Base-by-base conservation (phyloP, 1,140 invertebrate species). In the Helicoverpa zea region DNA sequence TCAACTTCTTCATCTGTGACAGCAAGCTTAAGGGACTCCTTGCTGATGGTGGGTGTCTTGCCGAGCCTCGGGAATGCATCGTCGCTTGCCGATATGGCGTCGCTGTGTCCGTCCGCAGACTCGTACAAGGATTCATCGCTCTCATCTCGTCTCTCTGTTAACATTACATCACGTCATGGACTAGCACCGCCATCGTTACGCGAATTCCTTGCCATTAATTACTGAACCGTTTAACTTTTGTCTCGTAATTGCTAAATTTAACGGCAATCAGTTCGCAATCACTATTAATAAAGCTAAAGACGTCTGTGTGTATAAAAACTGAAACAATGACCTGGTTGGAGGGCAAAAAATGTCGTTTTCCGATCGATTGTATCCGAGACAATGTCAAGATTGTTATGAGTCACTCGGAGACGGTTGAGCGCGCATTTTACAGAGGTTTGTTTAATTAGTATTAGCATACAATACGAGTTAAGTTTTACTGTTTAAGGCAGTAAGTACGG, bases 121-220 rank as follows among this genome's bases (percentile, higher is more conserved):
- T 94, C 92, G 83, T 95, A 94, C 29, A 95, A 82, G 13, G 93
- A 95, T 73, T 95, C 93, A 80, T 95, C 93, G 85, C 93, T 95
- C 85, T 94, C 94, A 84, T 94, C 93, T 76, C 94, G 87, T 72
- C 93, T 85, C 81, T 94, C 93, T 94, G 90, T 87, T 54, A 49
- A 81, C 87, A 84, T 80, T 18, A 58, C 52, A 79, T 79, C 51
- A 79, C 16, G 52, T 70, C 52, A 63, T 72, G 29, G 63, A 13
- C 58, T 7, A 29, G 16, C 18, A 29, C 56, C 12, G 23, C n/a
- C 11, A 35, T 58, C 18, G 0, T 68, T 63, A 68, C 52, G 12
- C 77, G 51, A 81, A 81, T 84, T 86, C 80, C 82, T 88, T 86
- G 87, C 87, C 87, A 86, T 83, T 81, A 68, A 79, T 77, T 70